These are phyloP conservation scores for Atrichornis clamosus DNA, from an alignment of 2,113 vertebrate species.

Conservation along the genomic window DNA sequence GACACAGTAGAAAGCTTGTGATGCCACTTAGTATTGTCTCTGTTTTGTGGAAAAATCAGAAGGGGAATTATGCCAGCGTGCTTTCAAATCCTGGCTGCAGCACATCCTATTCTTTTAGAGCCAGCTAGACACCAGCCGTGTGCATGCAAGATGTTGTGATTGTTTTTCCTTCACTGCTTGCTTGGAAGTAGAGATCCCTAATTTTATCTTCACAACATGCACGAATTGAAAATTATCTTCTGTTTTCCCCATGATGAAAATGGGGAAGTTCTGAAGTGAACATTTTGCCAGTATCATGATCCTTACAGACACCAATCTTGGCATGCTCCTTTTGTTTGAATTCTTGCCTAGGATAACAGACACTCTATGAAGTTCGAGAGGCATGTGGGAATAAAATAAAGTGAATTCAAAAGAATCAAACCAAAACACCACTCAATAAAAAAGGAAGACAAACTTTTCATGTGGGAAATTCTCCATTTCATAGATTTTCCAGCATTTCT, in stretches of 20 bases:
- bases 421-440: not conserved
- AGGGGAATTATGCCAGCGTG: not conserved
- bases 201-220: not conserved
- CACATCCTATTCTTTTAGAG: not conserved
- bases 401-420: not conserved
- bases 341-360: not conserved
- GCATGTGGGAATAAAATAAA: not conserved
- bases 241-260: not conserved
- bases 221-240: not conserved
- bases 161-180: not conserved
- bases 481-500: not conserved
- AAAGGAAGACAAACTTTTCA: not conserved
- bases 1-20: not conserved
- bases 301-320: not conserved
- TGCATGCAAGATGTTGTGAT: not conserved
- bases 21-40: not conserved
- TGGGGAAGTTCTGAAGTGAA: not conserved
- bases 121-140: not conserved
- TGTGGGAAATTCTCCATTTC: not conserved
- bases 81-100: not conserved
- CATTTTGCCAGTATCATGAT: not conserved
- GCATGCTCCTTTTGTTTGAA: not conserved
- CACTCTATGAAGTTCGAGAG: not conserved
- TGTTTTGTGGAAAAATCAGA: not conserved
- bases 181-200: not conserved